These are phyloP conservation scores for Mesocricetus auratus DNA, from an alignment of 2,113 vertebrate genomes.

Conservation along the genomic window DNA sequence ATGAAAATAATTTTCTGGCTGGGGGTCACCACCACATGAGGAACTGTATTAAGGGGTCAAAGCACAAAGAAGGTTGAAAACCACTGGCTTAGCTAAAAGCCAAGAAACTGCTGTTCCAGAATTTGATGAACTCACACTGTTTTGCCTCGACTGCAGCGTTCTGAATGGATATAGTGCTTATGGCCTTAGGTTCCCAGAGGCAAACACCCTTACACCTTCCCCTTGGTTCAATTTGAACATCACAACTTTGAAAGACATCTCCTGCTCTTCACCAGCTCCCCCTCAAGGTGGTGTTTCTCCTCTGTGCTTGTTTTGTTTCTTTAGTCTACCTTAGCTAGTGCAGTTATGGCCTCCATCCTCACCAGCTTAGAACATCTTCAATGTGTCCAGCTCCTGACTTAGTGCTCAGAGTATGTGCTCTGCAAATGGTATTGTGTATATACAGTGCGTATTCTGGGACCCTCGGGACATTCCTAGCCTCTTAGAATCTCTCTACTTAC, in stretches of 20 bases:
- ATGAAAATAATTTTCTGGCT: not conserved
- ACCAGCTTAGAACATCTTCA: not conserved
- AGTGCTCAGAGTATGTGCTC: not conserved
- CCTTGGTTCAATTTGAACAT: not conserved
- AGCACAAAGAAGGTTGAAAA: not conserved
- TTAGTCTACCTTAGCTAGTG: not conserved
- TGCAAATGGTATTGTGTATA: not conserved
- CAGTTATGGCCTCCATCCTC: not conserved
- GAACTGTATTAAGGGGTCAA: not conserved
- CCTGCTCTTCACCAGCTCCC: accelerated
- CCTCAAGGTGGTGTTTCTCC: not conserved
- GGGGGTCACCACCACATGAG: not conserved
- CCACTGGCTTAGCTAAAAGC: not conserved
- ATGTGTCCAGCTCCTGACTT: not conserved
- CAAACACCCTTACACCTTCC: not conserved
- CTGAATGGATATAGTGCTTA: too few species aligned
- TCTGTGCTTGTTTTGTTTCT: not conserved
- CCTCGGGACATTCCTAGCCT: not conserved
- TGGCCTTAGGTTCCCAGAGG: not conserved
- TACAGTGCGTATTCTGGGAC: not conserved
- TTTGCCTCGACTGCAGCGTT: not conserved
- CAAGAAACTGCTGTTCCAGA: not conserved
- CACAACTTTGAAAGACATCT: not conserved
- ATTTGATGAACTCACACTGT: not conserved
- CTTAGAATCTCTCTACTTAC: not conserved